Percentiles rank a stretch among this genome's conserved stretches.
Conservation (phyloP, 2,113 vertebrate species). For the Microcebus griseorufus region DNA sequence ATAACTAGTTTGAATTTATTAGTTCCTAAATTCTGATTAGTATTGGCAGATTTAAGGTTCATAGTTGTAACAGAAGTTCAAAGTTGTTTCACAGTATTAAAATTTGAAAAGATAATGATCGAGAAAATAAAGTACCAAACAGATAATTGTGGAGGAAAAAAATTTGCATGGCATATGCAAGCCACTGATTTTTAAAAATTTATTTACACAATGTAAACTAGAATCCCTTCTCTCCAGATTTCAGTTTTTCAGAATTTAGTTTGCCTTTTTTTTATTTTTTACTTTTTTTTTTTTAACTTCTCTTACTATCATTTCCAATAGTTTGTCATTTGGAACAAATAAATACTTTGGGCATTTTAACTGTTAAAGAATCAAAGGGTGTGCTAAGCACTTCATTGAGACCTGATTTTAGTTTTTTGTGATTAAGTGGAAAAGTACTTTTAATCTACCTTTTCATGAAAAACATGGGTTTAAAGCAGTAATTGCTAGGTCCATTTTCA, state of each 20-base stretch:
- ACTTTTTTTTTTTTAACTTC: too few species aligned
- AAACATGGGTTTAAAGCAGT: background rate
- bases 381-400: background rate
- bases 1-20: conserved; percentile 29
- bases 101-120: conserved; percentile 11
- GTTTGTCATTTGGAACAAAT: background rate
- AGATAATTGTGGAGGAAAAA: background rate
- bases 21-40: background rate
- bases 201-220: background rate
- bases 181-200: background rate
- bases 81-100: conserved; percentile 40
- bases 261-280: too few species aligned
- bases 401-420: conserved; percentile 37
- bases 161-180: background rate
- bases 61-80: conserved; percentile 23
- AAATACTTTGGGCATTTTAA: background rate
- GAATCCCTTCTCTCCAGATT: background rate
- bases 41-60: conserved; percentile 21
- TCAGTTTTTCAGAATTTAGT: conserved; percentile 36
- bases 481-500: background rate
- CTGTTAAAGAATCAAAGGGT: background rate
- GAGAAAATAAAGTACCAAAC: conserved; percentile 36
- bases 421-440: background rate
- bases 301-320: too few species aligned
- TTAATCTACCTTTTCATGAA: background rate